Conservation (phyloP, 2,888 invertebrate genomes). For the Dolichomitus sp. region DNA sequence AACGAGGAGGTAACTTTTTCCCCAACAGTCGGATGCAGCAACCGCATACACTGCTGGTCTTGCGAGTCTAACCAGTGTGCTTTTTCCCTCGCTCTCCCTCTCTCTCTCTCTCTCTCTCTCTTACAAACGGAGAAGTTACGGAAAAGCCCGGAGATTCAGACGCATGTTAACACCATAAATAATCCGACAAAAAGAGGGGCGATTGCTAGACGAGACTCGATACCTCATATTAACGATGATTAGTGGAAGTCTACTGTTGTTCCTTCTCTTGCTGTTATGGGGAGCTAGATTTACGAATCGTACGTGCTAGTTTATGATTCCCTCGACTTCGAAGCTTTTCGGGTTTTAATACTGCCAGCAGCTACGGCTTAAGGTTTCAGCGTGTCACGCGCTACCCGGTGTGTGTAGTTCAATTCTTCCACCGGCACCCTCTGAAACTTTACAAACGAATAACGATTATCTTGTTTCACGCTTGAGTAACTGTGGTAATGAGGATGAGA, state of each 20-base stretch:
- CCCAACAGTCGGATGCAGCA: conserved; percentile 72
- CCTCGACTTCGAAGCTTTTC: conserved; percentile 34
- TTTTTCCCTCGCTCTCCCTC: neutral
- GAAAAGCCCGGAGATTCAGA: conserved; percentile 19
- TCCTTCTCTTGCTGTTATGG: conserved; percentile 3
- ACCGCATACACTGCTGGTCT: conserved; percentile 33
- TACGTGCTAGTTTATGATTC: conserved; percentile 51
- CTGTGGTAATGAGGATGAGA: conserved; percentile 50
- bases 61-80: conserved; percentile 3
- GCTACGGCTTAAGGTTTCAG: neutral
- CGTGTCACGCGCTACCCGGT: neutral
- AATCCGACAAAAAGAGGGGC: conserved; percentile 49
- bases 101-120: neutral
- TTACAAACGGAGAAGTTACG: conserved; percentile 34
- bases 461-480: conserved; percentile 74
- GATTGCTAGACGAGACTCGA: conserved; percentile 25
- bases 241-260: conserved; percentile 45
- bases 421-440: conserved; percentile 19
- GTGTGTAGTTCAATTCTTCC: neutral
- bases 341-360: neutral
- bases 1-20: conserved; percentile 59
- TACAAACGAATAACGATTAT: conserved; percentile 75
- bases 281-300: conserved; percentile 45
- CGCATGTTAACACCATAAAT: conserved; percentile 52
- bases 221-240: conserved; percentile 56